These are phyloP conservation scores for Coregonus suidteri DNA, from an alignment of 2,797 vertebrate genomes.

Conservation along the genomic window DNA sequence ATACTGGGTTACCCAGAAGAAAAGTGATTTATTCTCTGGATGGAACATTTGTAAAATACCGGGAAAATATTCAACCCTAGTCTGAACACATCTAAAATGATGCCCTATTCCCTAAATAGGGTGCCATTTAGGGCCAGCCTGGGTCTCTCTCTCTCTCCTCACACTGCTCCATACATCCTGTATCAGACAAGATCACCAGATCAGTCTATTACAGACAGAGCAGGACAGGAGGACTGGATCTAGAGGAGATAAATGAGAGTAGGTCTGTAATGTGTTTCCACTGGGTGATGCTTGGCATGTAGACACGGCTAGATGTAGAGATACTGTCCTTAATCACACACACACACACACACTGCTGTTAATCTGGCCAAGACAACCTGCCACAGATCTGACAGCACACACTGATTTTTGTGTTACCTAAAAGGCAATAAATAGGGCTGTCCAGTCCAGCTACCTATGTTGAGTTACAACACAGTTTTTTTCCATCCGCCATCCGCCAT, in stretches of 20 bases:
- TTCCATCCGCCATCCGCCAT: neutral
- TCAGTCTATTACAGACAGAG: slow-evolving; percentile 24
- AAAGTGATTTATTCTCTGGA: no score
- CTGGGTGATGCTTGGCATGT: slow-evolving; percentile 48
- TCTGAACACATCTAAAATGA: neutral
- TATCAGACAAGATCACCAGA: slow-evolving; percentile 19
- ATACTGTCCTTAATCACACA: slow-evolving; percentile 61
- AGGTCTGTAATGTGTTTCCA: slow-evolving; percentile 66
- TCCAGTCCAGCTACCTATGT: slow-evolving; percentile 23
- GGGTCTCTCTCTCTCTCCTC: no score
- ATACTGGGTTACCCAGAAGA: no score
- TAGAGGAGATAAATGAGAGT: slow-evolving; percentile 56
- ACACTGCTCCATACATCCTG: no score
- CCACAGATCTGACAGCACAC: slow-evolving; percentile 71
- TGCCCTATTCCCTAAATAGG: neutral
- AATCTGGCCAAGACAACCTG: slow-evolving; percentile 73
- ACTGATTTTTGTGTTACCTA: slow-evolving; percentile 63
- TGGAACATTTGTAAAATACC: no score
- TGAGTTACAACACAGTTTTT: slow-evolving; percentile 40
- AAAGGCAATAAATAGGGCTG: slow-evolving; percentile 56
- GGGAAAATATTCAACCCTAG: no score
- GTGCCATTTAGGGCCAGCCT: no score
- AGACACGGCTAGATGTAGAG: slow-evolving; percentile 63
- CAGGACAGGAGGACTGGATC: slow-evolving; percentile 36
- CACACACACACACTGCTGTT: slow-evolving; percentile 61